Percentiles rank a stretch among this genome's conserved stretches.
These are phyloP conservation scores for Crenichthys baileyi DNA, from an alignment of 2,797 vertebrate species.

Conservation along the genomic window DNA sequence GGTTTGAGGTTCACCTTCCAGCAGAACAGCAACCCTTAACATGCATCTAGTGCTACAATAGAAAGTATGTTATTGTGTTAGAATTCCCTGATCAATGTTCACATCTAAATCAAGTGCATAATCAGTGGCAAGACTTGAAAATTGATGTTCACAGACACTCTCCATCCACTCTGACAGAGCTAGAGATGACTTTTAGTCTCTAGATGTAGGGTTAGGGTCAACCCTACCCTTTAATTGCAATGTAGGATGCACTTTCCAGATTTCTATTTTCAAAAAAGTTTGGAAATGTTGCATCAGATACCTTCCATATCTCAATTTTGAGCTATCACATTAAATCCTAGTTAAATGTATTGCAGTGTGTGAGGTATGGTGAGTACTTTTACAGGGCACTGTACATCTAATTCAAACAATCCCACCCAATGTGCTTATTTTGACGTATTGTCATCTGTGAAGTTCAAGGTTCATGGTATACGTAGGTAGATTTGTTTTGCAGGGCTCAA, in stretches of 20 bases:
- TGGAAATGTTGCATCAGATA: not conserved
- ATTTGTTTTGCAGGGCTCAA: no score
- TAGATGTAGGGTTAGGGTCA: not conserved
- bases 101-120: not conserved
- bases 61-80: no score
- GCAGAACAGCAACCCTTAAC: not conserved
- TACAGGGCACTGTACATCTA: not conserved
- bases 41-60: not conserved
- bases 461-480: no score
- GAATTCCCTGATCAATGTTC: not conserved
- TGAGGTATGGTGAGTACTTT: not conserved
- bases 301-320: not conserved
- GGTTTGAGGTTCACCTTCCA: not conserved
- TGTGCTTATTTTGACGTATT: not conserved
- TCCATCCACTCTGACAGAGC: not conserved
- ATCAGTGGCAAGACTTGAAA: not conserved
- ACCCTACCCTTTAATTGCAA: not conserved
- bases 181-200: not conserved
- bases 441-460: not conserved
- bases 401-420: not conserved
- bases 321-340: not conserved
- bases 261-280: not conserved
- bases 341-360: not conserved
- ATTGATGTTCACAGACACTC: not conserved
- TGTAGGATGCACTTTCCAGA: not conserved